Conservation (phyloP, 1,140 invertebrate genomes). For the Pentalonia nigronervosa region DNA sequence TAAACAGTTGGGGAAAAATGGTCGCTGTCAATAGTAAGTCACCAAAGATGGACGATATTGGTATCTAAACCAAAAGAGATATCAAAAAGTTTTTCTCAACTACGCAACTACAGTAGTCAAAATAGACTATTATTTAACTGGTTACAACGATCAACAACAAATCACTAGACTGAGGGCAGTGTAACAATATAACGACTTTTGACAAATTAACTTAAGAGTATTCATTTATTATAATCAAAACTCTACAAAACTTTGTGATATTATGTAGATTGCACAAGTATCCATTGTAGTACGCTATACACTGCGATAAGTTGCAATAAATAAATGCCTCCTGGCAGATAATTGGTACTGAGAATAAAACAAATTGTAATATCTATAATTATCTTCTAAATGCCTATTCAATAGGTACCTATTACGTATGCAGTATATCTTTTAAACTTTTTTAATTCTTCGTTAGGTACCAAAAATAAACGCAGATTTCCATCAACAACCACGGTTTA, state of each 20-base stretch:
- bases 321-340: neutral
- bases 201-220: neutral
- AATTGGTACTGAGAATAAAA: neutral
- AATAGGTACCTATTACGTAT: neutral
- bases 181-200: conserved; percentile 1
- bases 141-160: neutral
- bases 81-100: neutral
- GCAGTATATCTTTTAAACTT: neutral
- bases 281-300: neutral
- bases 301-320: neutral
- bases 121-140: neutral
- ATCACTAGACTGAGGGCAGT: neutral
- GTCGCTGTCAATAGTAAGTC: neutral
- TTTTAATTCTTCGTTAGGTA: too few species aligned
- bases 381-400: neutral
- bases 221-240: neutral
- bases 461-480: too few species aligned
- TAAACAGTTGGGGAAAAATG: neutral
- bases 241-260: neutral
- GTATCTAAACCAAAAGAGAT: neutral
- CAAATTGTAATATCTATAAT: neutral
- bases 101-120: neutral
- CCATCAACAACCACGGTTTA: neutral
- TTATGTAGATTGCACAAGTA: neutral
- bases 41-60: neutral